phyloP scores from a whole-genome alignment of 2,797 vertebrate genomes.

The Chaunax sp. region DNA sequence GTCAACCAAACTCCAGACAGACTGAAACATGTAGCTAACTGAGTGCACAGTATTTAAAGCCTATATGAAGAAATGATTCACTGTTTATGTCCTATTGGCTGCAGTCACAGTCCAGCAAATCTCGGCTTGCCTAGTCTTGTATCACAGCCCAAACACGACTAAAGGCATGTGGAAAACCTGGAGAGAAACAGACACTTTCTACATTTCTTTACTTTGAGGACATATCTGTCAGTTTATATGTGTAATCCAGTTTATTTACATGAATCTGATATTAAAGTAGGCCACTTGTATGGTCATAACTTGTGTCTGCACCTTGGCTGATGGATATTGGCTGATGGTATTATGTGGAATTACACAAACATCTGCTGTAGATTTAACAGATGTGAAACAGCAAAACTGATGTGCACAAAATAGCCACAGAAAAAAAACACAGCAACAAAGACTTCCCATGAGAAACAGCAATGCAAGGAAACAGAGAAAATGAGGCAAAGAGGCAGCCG shows the following conservation, averaged over 20 bases:
- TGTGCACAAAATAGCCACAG: constrained; percentile 40
- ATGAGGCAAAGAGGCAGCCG: not conserved
- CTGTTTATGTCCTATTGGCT: not conserved
- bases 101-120: constrained; percentile 21
- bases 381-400: constrained; percentile 46
- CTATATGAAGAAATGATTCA: constrained; percentile 6
- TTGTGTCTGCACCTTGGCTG: constrained; percentile 33
- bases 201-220: not conserved
- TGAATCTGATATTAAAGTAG: constrained; percentile 37
- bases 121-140: constrained; percentile 16
- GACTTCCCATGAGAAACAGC: constrained; percentile 2
- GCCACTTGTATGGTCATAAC: constrained; percentile 47
- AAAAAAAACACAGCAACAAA: constrained; percentile 26
- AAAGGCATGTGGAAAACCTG: constrained; percentile 1
- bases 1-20: constrained; percentile 12
- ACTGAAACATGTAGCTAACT: not conserved
- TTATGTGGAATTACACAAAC: constrained; percentile 68
- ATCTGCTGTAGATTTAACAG: constrained; percentile 71
- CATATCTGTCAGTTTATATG: constrained; percentile 5
- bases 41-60: not conserved
- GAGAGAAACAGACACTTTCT: not conserved
- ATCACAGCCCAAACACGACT: not conserved
- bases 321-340: constrained; percentile 40
- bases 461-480: constrained; percentile 17
- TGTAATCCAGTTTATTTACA: constrained; percentile 12